Percentiles rank a stretch among this genome's conserved stretches.
Conservation (phyloP, 1,140 invertebrate genomes). For the Solenopsis invicta region DNA sequence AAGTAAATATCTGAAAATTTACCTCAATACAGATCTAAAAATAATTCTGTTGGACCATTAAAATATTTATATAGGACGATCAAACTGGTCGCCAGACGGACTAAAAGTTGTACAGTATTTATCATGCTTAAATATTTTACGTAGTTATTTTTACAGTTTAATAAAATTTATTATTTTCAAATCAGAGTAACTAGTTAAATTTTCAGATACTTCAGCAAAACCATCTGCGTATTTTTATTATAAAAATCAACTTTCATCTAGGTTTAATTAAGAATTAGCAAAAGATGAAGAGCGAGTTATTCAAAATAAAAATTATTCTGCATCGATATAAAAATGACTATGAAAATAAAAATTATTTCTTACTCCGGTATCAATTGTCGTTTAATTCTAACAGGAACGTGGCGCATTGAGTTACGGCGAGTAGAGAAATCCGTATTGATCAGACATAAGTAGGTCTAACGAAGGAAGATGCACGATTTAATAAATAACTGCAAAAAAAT, state of each 20-base stretch:
- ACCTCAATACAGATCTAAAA: not conserved
- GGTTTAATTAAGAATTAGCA: no score
- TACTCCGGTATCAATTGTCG: not conserved
- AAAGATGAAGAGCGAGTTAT: no score
- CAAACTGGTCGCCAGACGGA: no score
- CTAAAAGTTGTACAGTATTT: no score
- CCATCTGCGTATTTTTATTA: no score
- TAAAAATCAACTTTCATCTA: no score
- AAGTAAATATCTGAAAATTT: not conserved
- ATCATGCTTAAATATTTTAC: no score
- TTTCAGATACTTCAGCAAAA: no score
- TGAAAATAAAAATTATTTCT: not conserved
- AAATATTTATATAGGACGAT: not conserved
- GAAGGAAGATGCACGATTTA: not conserved
- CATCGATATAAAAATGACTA: not conserved
- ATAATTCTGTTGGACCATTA: not conserved
- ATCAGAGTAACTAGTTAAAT: no score
- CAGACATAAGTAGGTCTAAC: constrained; percentile 37
- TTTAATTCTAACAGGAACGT: constrained; percentile 2
- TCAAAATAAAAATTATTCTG: no score
- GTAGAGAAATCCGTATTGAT: constrained; percentile 57
- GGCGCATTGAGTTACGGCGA: not conserved
- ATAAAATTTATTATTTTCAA: no score
- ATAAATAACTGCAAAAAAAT: not conserved
- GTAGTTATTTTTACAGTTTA: no score